These are phyloP conservation scores for Odontamblyopus lacepedii DNA, from an alignment of 2,797 vertebrate species.

Conservation along the genomic window DNA sequence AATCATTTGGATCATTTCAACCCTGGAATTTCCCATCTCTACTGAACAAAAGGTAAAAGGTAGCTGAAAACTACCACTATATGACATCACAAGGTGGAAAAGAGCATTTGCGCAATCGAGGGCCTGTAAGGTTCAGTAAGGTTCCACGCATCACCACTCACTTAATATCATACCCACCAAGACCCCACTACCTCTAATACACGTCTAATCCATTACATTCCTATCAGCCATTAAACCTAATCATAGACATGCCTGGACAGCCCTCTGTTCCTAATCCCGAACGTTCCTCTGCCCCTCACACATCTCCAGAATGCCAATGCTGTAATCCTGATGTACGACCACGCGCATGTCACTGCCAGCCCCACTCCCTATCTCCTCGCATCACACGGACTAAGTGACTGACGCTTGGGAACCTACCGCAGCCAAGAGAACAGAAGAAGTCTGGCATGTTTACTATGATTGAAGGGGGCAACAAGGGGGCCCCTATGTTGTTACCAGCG, in stretches of 20 bases:
- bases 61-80: too few relatives aligned
- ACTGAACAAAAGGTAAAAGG: too few relatives aligned
- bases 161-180: neutral
- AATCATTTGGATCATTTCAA: too few relatives aligned
- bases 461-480: conserved; percentile 44
- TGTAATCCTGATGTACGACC: conserved; percentile 53
- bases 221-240: conserved; percentile 9
- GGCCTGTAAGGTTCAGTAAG: too few relatives aligned
- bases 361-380: conserved; percentile 24
- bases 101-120: too few relatives aligned
- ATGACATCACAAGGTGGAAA: too few relatives aligned
- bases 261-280: neutral
- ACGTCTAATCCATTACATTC: conserved; percentile 8
- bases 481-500: neutral
- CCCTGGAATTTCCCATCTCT: too few relatives aligned
- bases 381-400: conserved; percentile 47
- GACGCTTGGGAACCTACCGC: conserved; percentile 6
- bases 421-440: conserved; percentile 2
- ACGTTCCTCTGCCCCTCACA: conserved; percentile 6
- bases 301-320: conserved; percentile 33
- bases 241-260: conserved; percentile 4
- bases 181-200: neutral
- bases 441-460: conserved; percentile 27
- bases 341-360: conserved; percentile 31
- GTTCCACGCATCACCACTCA: neutral